Evolutionary conservation across 23 tunicate species (phyloP).

Genomic region (Botrylloides violaceus): DNA sequence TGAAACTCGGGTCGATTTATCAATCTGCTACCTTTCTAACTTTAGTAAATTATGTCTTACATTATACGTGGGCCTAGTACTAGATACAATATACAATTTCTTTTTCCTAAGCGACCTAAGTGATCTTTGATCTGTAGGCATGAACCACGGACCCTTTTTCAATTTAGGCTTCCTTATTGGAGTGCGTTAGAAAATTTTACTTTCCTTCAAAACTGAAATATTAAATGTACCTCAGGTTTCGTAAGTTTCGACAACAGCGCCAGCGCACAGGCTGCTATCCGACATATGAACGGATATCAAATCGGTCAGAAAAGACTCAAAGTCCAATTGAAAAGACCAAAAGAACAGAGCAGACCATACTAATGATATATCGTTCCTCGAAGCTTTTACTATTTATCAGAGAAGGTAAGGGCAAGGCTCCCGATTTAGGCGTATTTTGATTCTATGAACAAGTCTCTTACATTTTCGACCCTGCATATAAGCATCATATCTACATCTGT

Average conservation of each 20-base stretch:
- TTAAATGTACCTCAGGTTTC: constrained; percentile 39
- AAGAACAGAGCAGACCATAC: constrained; percentile 91
- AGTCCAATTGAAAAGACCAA: constrained; percentile 91
- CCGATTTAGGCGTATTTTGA: too few relatives aligned
- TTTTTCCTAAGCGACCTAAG: too few relatives aligned
- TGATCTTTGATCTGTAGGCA: too few relatives aligned
- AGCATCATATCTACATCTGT: too few relatives aligned
- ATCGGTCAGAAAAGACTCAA: constrained; percentile 92
- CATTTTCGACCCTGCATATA: background rate
- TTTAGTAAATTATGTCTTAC: too few relatives aligned
- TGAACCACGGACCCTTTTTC: too few relatives aligned
- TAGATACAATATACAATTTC: too few relatives aligned
- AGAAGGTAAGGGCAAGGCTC: background rate
- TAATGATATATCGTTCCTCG: constrained; percentile 10
- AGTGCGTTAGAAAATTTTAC: too few relatives aligned
- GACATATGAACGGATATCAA: constrained; percentile 89
- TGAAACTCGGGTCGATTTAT: too few relatives aligned
- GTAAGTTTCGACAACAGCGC: constrained; percentile 83
- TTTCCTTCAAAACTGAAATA: background rate
- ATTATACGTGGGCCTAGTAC: too few relatives aligned
- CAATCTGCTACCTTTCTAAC: too few relatives aligned
- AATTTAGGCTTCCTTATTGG: too few relatives aligned
- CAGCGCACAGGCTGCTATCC: constrained; percentile 89
- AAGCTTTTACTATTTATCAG: background rate
- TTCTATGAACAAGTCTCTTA: background rate